Evolutionary conservation across 1,140 invertebrate species (phyloP), one percentile per base, ranked within the genome.

Genomic region (Lineus longissimus): DNA sequence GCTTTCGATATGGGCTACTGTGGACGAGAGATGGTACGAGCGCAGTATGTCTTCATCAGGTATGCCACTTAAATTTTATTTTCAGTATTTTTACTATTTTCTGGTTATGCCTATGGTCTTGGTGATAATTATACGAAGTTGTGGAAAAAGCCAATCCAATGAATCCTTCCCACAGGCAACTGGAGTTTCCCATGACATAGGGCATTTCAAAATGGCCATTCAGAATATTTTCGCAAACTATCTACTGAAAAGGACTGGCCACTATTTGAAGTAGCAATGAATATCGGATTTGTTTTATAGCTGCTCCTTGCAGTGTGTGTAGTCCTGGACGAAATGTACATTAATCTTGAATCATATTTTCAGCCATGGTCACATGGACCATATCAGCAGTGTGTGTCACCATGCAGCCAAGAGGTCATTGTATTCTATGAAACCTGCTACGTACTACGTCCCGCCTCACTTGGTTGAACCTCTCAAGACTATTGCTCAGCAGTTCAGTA

Each of bases 301-400:
- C 33, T 7, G 33, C 15, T 7, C 33, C 33, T 36, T 15, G n/a
- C 33, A 7, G 33, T 36, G 33, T 36, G 33, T 36, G 4, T 76
- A 11, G 75, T 76, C 41, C 67, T 70, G 22, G 73, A 78, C 60
- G 66, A 70, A 0, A 78, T 74, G 0, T 76, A 75, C 43, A 56
- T 77, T 29, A 66, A 73, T 4, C 33, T 7, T 36, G 33, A 15
- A 36, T 36, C 33, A 36, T 15, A 36, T 36, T 65, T 69, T 15
- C 64, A 77, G 75, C 41, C 75, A 77, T 67, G 74, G 75, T 2
- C 75, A 77, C 61, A 68, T 73, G 66, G 75, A 77, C 56, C 75
- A 77, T 33, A 70, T 76, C 45, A 69, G 70, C 19, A 71, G 68
- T 15, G 55, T 77, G 0, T 61, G 68, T 15, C 73, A 72, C 23